Evolutionary conservation across 92 coral and sea anemone genomes (phyloP).

Genomic region (Micromussa lordhowensis): DNA sequence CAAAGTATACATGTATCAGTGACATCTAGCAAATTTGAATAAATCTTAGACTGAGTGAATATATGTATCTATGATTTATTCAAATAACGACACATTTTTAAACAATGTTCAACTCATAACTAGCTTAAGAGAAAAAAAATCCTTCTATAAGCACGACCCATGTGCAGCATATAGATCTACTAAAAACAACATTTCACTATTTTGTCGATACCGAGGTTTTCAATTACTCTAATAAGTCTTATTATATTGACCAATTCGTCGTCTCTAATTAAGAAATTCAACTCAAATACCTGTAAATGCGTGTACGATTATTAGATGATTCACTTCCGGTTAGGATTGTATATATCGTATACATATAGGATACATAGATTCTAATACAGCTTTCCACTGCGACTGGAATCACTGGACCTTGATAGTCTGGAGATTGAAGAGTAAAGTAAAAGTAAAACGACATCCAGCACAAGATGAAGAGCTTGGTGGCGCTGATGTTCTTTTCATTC

Average conservation of each 20-base stretch:
- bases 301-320: background rate
- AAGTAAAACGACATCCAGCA: background rate
- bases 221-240: background rate
- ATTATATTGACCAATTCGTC: background rate
- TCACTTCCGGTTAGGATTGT: background rate
- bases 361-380: background rate
- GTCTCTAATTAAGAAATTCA: background rate
- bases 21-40: too few relatives aligned
- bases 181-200: background rate
- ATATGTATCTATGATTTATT: too few relatives aligned
- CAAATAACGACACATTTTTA: too few relatives aligned
- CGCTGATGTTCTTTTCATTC: background rate
- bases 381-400: too few relatives aligned
- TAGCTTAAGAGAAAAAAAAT: too few relatives aligned
- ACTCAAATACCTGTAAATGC: conserved; percentile 6
- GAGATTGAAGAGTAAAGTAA: background rate
- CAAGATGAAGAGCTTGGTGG: conserved; percentile 3
- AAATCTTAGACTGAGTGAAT: too few relatives aligned
- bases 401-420: too few relatives aligned
- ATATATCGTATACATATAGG: background rate
- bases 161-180: background rate
- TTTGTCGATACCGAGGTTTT: background rate
- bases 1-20: too few relatives aligned
- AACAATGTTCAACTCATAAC: too few relatives aligned
- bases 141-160: too few relatives aligned